Evolutionary conservation across 2,797 vertebrate genomes (phyloP), one percentile per base, ranked within the genome.

Genomic region (Enteromius mattozi): DNA sequence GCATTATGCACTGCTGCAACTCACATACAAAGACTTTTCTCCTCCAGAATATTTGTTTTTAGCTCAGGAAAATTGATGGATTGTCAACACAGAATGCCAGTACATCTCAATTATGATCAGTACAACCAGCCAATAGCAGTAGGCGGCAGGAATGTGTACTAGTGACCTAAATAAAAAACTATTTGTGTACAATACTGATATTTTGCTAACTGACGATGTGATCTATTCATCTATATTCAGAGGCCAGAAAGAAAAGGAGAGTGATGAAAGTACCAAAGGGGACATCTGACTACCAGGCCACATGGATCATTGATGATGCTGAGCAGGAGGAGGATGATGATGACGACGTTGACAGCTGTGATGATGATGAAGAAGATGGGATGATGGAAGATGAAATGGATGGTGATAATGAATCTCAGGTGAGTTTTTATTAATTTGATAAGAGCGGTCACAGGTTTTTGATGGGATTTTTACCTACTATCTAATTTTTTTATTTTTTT

Each of bases 201-300:
- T 21, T 14, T 16, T 12, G 2, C 10, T 7, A 47, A 47, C 6
- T 51, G 17, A 30, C 49, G 16, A 54, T 54, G 3, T 35, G 17
- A 13, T 24, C 16, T 35, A 4, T 30, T 66, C 4, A 21, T 49
- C 35, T n/a, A 30, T 76, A 3, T 68, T 6, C 72, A 99, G 98
- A 96, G 72, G 92, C 91, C 65, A 90, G 95, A 80, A 96, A 96
- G 89, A 94, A 47, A 51, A 94, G 92, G 83, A 96, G 91, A 69
- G 86, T 97, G 77, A 94, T 95, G 92, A 97, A 95, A 87, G 98
- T 99, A 78, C 98, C 97, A 6, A 99, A 97, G 92, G 98, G 98
- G 86, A 99, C 96, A 0, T 99, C 98, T 0, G 96, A 93, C 86
- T 99, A 99, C 89, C 98, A 99, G 91, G 98, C 98, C 77, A 93